phyloP scores from a whole-genome alignment of 92 coral and sea anemone genomes.

The Umimayanthus chanpuru region DNA sequence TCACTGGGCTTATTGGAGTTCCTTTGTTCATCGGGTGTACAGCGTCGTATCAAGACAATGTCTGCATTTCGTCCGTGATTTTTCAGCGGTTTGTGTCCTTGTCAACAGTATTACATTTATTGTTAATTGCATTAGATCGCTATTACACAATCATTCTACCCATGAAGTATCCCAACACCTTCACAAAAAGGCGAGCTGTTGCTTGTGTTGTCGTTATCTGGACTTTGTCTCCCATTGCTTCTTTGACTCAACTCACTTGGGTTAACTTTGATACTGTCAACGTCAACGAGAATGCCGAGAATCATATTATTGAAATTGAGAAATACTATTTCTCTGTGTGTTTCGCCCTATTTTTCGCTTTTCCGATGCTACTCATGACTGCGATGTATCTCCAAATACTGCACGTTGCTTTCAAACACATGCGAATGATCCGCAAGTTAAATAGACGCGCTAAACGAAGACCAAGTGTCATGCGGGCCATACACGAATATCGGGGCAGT shows the following conservation, averaged over 20 bases:
- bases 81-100: constrained; percentile 72
- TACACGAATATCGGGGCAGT: constrained; percentile 52
- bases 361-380: constrained; percentile 46
- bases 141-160: constrained; percentile 79
- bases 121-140: constrained; percentile 79
- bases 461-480: constrained; percentile 25
- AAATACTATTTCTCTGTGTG: constrained; percentile 42
- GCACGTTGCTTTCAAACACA: constrained; percentile 45
- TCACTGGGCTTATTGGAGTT: constrained; percentile 75
- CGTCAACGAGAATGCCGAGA: constrained; percentile 52
- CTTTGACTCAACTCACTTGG: constrained; percentile 72
- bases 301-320: constrained; percentile 32
- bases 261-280: not conserved
- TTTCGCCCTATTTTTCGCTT: constrained; percentile 37
- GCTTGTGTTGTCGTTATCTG: constrained; percentile 48
- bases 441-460: constrained; percentile 33
- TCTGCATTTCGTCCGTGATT: constrained; percentile 58
- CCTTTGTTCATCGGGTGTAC: constrained; percentile 77
- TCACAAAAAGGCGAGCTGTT: constrained; percentile 54
- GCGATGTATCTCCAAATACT: constrained; percentile 47
- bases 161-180: constrained; percentile 58
- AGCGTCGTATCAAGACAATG: constrained; percentile 8
- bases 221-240: constrained; percentile 36
- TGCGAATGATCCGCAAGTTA: not conserved
- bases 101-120: constrained; percentile 84